Percentiles rank a stretch among this genome's conserved stretches.
Evolutionary conservation across 2,888 invertebrate species (phyloP).

Genomic region (Arge pagana): DNA sequence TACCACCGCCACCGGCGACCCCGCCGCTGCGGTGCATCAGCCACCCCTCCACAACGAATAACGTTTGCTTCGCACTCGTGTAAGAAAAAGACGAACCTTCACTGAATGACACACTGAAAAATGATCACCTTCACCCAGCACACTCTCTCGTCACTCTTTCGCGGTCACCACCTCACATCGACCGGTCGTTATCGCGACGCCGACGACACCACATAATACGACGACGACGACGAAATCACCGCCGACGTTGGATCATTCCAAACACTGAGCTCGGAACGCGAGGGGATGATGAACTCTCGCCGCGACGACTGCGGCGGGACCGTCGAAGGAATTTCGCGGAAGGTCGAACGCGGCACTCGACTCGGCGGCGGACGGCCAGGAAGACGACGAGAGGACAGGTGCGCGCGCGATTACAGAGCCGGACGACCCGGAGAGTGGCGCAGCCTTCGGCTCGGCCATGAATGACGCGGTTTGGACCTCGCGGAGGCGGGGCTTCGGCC

Average conservation of each 20-base stretch:
- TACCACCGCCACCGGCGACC: constrained; percentile 79
- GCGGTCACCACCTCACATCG: background rate
- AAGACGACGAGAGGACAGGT: constrained; percentile 24
- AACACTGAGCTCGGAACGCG: constrained; percentile 16
- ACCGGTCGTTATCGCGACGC: constrained; percentile 59
- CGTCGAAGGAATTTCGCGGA: constrained; percentile 23
- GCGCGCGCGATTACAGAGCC: constrained; percentile 24
- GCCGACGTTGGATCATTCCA: no score
- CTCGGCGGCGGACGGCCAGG: constrained; percentile 5
- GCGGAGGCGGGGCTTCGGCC: constrained; percentile 60
- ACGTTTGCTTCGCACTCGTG: constrained; percentile 44
- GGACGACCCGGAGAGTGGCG: constrained; percentile 36
- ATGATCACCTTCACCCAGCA: constrained; percentile 4
- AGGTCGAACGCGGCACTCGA: constrained; percentile 26
- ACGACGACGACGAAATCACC: constrained; percentile 21
- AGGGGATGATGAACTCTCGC: constrained; percentile 13
- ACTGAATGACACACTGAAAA: background rate
- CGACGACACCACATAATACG: constrained; percentile 38
- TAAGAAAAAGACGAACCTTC: constrained; percentile 39
- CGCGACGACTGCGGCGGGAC: background rate
- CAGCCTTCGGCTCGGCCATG: constrained; percentile 55
- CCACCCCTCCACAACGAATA: constrained; percentile 54
- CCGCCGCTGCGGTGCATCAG: constrained; percentile 81
- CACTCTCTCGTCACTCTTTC: constrained; percentile 2
- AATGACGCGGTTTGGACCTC: constrained; percentile 47